phyloP scores from a whole-genome alignment of 1,140 invertebrate genomes.

The Drosophila ficusphila region DNA sequence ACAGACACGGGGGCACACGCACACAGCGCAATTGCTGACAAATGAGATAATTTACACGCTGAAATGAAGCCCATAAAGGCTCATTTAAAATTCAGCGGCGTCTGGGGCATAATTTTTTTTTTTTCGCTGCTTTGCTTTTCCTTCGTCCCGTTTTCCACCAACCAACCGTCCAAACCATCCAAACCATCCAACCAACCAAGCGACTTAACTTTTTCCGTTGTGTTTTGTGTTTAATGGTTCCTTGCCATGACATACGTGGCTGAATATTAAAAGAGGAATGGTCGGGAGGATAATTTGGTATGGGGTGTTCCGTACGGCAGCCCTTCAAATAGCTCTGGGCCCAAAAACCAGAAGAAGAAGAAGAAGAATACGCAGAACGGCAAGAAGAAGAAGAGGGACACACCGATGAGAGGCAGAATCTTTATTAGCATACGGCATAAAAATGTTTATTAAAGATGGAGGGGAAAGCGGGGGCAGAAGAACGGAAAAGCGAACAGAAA shows the following conservation, averaged over 20 bases:
- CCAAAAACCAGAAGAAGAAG: constrained; percentile 28
- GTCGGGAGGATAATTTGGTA: background rate
- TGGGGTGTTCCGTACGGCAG: constrained; percentile 2
- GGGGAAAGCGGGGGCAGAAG: constrained; percentile 34
- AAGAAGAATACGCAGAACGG: too few species aligned
- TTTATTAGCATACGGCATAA: constrained; percentile 83
- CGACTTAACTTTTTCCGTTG: constrained; percentile 25
- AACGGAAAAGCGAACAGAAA: constrained; percentile 26
- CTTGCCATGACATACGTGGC: constrained; percentile 81
- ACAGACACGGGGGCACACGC: constrained; percentile 17
- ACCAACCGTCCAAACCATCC: too few species aligned
- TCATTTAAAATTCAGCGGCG: constrained; percentile 83
- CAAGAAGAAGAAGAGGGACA: too few species aligned
- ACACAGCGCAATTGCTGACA: constrained; percentile 79
- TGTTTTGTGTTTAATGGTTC: constrained; percentile 78
- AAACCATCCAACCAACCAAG: too few species aligned
- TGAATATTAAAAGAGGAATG: constrained; percentile 69
- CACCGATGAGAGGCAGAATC: constrained; percentile 60
- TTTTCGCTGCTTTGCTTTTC: constrained; percentile 65
- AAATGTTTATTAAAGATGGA: constrained; percentile 81
- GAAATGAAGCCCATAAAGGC: constrained; percentile 82
- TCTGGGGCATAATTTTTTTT: constrained; percentile 82
- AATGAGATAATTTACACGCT: constrained; percentile 83
- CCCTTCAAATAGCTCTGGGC: constrained; percentile 42
- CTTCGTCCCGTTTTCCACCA: constrained; percentile 20